phyloP scores from a whole-genome alignment of 1,140 invertebrate genomes.

The Zaprionus ornatus region DNA sequence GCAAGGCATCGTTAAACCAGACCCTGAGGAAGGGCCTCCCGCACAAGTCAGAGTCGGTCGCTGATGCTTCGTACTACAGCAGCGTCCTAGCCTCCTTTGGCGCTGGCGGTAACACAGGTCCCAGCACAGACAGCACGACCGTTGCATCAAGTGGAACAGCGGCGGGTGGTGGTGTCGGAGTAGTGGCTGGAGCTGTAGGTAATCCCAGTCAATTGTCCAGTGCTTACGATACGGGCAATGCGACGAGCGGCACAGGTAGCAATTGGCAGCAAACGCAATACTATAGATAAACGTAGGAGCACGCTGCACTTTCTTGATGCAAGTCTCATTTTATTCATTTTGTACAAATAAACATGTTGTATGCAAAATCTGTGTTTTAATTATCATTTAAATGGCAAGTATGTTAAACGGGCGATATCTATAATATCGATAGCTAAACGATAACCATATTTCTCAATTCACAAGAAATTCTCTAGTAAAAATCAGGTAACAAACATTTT shows the following conservation, averaged over 20 bases:
- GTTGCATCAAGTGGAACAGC: conserved; percentile 12
- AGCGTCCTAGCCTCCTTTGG: conserved; percentile 78
- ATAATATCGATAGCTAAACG: background rate
- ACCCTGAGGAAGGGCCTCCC: conserved; percentile 67
- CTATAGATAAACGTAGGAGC: conserved; percentile 46
- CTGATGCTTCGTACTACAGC: conserved; percentile 80
- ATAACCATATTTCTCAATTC: background rate
- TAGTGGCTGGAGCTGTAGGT: conserved; percentile 1
- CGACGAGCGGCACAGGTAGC: conserved; percentile 30
- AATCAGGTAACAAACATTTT: background rate
- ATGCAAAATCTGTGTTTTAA: conserved; percentile 3
- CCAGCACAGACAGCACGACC: background rate
- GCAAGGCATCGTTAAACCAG: conserved; percentile 76
- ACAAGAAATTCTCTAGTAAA: background rate
- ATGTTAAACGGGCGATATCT: background rate
- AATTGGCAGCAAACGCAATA: conserved; percentile 68
- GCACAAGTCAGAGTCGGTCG: conserved; percentile 74
- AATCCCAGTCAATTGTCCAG: conserved; percentile 27
- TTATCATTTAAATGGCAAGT: background rate
- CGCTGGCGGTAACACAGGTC: conserved; percentile 15
- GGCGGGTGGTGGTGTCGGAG: conserved; percentile 20
- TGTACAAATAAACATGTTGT: conserved; percentile 56
- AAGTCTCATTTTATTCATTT: conserved; percentile 38
- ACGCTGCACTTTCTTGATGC: conserved; percentile 19
- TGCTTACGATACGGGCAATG: conserved; percentile 39